Percentiles rank a stretch among this genome's conserved stretches.
These are phyloP conservation scores for Drosophila obscura DNA, from an alignment of 1,140 invertebrate species.

Conservation along the genomic window DNA sequence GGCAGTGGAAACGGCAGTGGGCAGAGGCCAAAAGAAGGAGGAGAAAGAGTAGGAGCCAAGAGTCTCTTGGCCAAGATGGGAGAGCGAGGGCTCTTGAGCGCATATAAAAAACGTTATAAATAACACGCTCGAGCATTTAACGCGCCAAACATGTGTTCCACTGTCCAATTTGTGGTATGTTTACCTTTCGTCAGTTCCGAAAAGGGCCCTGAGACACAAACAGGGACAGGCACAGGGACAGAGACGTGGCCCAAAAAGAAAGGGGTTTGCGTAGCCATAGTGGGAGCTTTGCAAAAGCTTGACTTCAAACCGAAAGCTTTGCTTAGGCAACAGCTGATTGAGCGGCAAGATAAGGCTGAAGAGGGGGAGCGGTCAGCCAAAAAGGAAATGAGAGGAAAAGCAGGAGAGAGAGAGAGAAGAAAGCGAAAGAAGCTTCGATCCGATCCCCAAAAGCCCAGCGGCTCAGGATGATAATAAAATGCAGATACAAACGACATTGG, in stretches of 20 bases:
- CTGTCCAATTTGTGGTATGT: conserved; percentile 81
- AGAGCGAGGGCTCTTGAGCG: conserved; percentile 58
- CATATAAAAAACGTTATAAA: conserved; percentile 78
- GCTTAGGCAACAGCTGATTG: conserved; percentile 21
- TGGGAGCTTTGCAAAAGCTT: neutral
- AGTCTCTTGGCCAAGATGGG: conserved; percentile 20
- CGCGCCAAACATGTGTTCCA: conserved; percentile 81
- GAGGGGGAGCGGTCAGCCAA: neutral
- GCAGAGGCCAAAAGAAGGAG: conserved; percentile 13
- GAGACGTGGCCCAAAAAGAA: neutral
- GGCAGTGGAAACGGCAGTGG: neutral
- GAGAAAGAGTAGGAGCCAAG: conserved; percentile 9
- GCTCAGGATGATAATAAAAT: conserved; percentile 58
- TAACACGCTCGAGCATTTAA: conserved; percentile 82
- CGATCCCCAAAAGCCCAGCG: conserved; percentile 48
- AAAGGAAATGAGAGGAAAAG: conserved; percentile 2
- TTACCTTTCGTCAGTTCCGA: conserved; percentile 69
- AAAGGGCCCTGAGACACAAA: no score
- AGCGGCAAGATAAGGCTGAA: conserved; percentile 22
- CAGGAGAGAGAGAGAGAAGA: neutral
- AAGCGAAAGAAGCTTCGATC: conserved; percentile 25
- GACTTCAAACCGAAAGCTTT: conserved; percentile 22
- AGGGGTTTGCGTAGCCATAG: neutral
- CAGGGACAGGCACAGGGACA: neutral
- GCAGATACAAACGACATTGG: conserved; percentile 56